Evolutionary conservation across 2,113 vertebrate species (phyloP).

Genomic region (Tretioscincus oriximinensis): DNA sequence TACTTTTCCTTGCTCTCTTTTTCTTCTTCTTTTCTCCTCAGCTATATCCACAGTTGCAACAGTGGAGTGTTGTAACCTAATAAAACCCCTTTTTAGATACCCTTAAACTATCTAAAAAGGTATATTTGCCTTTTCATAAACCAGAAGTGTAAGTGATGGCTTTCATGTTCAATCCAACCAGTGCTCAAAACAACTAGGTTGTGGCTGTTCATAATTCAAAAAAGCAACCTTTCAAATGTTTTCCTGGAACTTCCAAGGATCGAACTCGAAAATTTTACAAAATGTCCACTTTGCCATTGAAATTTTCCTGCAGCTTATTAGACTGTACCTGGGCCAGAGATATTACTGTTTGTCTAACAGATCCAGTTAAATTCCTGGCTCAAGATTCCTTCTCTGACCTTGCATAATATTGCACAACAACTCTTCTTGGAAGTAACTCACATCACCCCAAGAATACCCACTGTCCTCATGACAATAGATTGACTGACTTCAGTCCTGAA

Average conservation of each 20-base stretch:
- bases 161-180: too few relatives aligned
- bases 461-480: too few relatives aligned
- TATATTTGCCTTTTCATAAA: neutral
- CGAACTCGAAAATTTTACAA: too few relatives aligned
- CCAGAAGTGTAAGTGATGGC: neutral
- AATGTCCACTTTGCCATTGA: too few relatives aligned
- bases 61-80: neutral
- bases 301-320: neutral
- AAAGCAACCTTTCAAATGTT: too few relatives aligned
- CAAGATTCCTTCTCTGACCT: neutral
- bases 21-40: neutral
- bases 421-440: too few relatives aligned
- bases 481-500: too few relatives aligned
- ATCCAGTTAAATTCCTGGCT: neutral
- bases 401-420: neutral
- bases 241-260: too few relatives aligned
- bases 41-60: rapidly evolving
- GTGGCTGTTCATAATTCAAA: too few relatives aligned
- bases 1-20: neutral
- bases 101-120: neutral
- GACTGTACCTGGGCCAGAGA: neutral
- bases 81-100: neutral
- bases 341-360: neutral
- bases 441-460: too few relatives aligned
- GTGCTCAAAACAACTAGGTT: too few relatives aligned